Base-by-base conservation (phyloP, 2,797 vertebrate species). In the Podarcis siculus region DNA sequence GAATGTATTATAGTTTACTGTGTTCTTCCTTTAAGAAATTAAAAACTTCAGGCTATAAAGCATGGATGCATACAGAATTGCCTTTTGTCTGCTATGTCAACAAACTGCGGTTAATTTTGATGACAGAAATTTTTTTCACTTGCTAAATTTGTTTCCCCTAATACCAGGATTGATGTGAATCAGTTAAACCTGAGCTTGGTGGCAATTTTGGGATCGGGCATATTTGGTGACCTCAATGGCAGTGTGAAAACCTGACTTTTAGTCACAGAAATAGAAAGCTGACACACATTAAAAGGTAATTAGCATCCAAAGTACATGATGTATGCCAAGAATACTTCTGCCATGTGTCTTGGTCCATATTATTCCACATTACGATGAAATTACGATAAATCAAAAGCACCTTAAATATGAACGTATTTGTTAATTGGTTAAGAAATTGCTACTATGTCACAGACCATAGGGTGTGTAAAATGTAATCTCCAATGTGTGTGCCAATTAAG, bases 41-140 rank as follows among this genome's bases (percentile, higher is more conserved):
- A 86, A 89, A 79, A 78, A 73, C 58, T 89, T 30, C 79, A 58
- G 73, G 61, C 23, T 87, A 78, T 49, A 58, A 71, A 42, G 27
- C 8, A 9, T 87, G 39, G 4, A 55, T 55, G 32, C 19, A 32
- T 69, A 8, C 35, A 67, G n/a, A 82, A 55, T 80, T 90, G 67
- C 45, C 79, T 55, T 83, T 90, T 77, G 37, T 42, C 77, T 5
- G 27, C 76, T 87, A 79, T 2, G 21, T 23, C 89, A 71, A 5
- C 87, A 83, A 87, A 95, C 35, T 27, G 10, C 5, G 83, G 71
- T 81, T 90, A 86, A 83, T 89, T 76, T 25, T 87, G 78, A 42
- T 79, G 35, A 42, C 42, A 69, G 7, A 69, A 12, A 0, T 0
- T 69, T 69, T 67, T 67, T 4, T 32, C 75, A 25, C 35, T 32